Evolutionary conservation across 2,888 invertebrate genomes (phyloP).

Genomic region (Invenusta paracnida): DNA sequence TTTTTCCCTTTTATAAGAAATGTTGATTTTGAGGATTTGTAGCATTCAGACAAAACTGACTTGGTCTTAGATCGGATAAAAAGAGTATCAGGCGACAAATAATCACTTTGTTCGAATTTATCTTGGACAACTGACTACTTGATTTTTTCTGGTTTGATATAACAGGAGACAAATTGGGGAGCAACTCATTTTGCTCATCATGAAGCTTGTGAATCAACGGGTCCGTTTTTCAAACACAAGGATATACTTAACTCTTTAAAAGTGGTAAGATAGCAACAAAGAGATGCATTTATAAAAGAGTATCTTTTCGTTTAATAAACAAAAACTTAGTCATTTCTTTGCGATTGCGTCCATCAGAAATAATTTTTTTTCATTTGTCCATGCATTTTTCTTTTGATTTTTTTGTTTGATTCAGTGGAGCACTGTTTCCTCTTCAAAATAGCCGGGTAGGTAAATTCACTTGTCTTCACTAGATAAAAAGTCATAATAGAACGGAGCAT

Average conservation of each 20-base stretch:
- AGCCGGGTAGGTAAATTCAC: background rate
- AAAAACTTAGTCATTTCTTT: background rate
- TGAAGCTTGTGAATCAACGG: background rate
- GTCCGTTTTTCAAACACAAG: background rate
- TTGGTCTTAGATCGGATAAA: background rate
- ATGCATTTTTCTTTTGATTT: background rate
- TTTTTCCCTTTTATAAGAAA: background rate
- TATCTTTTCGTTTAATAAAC: background rate
- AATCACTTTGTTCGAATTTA: background rate
- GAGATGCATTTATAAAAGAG: background rate
- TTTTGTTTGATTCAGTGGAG: background rate
- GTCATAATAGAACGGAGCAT: background rate
- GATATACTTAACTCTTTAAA: background rate
- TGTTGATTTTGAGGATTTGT: background rate
- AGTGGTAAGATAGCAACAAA: background rate
- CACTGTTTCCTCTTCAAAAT: background rate
- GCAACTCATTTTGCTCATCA: background rate
- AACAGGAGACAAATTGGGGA: background rate
- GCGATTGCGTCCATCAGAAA: background rate
- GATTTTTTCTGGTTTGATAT: background rate
- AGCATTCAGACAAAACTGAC: background rate
- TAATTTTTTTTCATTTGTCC: background rate
- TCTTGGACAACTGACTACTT: background rate
- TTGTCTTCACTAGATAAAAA: background rate
- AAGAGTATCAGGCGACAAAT: background rate